These are phyloP conservation scores for Eutolmus rufibarbis DNA, from an alignment of 2,888 invertebrate genomes.

Conservation along the genomic window DNA sequence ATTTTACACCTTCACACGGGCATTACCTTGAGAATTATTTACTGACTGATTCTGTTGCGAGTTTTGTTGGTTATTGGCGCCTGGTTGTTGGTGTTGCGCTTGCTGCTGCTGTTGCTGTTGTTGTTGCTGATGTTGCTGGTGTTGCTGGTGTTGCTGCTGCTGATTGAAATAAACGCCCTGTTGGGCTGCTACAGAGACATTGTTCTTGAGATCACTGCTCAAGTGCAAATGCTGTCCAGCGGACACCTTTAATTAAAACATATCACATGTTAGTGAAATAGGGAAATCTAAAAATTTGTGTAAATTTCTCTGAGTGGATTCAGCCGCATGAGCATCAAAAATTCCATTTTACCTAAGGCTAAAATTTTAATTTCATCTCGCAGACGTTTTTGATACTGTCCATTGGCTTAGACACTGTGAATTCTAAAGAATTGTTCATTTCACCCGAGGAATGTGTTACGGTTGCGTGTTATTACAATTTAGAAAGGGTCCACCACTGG, in stretches of 20 bases:
- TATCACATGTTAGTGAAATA: not conserved
- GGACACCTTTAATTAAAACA: conserved; percentile 70
- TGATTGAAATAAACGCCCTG: conserved; percentile 80
- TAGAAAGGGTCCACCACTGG: conserved; percentile 10
- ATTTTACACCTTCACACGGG: not conserved
- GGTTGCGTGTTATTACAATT: conserved; percentile 5
- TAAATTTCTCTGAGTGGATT: conserved; percentile 3
- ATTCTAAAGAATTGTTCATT: conserved; percentile 18
- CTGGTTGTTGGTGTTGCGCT: conserved; percentile 36
- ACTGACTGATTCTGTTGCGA: conserved; percentile 59
- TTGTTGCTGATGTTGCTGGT: conserved; percentile 52
- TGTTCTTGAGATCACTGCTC: conserved; percentile 74
- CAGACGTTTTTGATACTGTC: not conserved
- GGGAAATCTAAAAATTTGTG: not conserved
- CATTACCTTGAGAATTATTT: conserved; percentile 59
- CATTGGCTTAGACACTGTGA: not conserved
- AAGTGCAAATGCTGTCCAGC: conserved; percentile 87
- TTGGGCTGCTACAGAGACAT: conserved; percentile 83
- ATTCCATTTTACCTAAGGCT: not conserved
- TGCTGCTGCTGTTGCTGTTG: conserved; percentile 62
- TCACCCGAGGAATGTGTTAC: not conserved
- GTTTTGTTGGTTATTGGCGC: conserved; percentile 44
- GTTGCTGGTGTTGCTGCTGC: conserved; percentile 59
- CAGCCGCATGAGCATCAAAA: not conserved
- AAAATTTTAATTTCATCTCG: not conserved